Percentiles rank a stretch among this genome's conserved stretches.
Evolutionary conservation across 2,113 vertebrate genomes (phyloP).

Genomic region (Ceyx melanurus): DNA sequence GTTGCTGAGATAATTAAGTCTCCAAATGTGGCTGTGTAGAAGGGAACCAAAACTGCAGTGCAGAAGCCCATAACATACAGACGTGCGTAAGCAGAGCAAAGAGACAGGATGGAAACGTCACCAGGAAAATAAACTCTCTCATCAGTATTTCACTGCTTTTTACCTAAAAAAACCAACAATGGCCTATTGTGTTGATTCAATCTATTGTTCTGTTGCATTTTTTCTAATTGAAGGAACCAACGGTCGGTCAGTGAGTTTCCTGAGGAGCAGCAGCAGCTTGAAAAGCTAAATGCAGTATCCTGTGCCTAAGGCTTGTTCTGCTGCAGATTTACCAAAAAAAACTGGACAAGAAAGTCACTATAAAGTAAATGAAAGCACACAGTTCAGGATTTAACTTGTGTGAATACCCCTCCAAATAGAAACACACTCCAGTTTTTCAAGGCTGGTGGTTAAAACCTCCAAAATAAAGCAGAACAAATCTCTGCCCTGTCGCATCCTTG

Average conservation of each 20-base stretch:
- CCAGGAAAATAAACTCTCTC: conserved; percentile 50
- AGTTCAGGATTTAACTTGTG: not conserved
- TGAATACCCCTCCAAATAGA: not conserved
- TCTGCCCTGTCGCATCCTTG: not conserved
- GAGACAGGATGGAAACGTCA: conserved; percentile 57
- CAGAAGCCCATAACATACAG: not conserved
- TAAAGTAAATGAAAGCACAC: not conserved
- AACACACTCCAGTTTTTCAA: not conserved
- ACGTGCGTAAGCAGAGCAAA: conserved; percentile 25
- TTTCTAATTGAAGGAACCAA: conserved; percentile 41
- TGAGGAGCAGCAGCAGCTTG: conserved; percentile 40
- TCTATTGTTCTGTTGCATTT: conserved; percentile 37
- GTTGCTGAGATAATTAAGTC: conserved; percentile 48
- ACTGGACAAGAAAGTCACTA: not conserved
- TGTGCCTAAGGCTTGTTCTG: conserved; percentile 42
- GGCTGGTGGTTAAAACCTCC: not conserved
- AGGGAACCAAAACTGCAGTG: not conserved
- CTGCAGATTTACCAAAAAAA: not conserved
- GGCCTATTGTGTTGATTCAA: conserved; percentile 44
- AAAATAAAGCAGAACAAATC: not conserved
- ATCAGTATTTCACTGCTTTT: conserved; percentile 45
- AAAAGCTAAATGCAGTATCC: conserved; percentile 1
- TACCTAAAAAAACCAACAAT: conserved; percentile 47
- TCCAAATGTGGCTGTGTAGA: conserved; percentile 25
- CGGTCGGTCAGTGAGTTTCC: conserved; percentile 26